Evolutionary conservation across 2,888 invertebrate genomes (phyloP), one percentile per base, ranked within the genome.

Genomic region (Catocala fraxini): DNA sequence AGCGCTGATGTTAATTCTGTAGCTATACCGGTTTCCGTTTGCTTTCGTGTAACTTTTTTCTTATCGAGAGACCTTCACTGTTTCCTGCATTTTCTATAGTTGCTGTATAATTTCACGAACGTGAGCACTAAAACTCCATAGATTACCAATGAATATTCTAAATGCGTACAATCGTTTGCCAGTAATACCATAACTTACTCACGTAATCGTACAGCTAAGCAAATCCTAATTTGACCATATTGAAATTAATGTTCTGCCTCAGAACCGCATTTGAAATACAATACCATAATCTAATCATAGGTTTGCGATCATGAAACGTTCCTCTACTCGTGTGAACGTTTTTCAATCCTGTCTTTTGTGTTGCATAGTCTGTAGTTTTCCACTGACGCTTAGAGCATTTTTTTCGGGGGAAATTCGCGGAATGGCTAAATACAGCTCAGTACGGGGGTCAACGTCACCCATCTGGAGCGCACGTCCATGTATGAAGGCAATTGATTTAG

Each of bases 401-500:
- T n/a, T 35, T 45, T 51, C 48, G 48, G 51, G 53, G 43, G 41
- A 56, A 75, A 66, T 77, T 69, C 72, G 56, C 59, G 13, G 66
- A 73, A 71, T 65, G 35, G 63, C 70, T 71, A 79, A 77, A 77
- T 74, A 71, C 75, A 77, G 57, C 59, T 51, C 63, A 46, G 61
- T 56, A 65, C 69, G 61, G 79, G 75, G 78, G 75, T 80, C 79
- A 82, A 78, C 72, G 79, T 69, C 76, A 79, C 70, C 43, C 55
- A 86, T 80, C 72, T 79, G 80, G 87, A 73, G 54, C 80, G 79
- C 71, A 69, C 58, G 71, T 56, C 55, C 53, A 65, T 56, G 65
- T 68, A 73, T 72, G 70, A 82, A 81, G 79, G 71, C 73, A 81
- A 79, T 78, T 79, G 75, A 68, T 71, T 72, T 60, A 56, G 79